phyloP scores from a whole-genome alignment of 2,113 vertebrate species.

The Hemiscyllium ocellatum region DNA sequence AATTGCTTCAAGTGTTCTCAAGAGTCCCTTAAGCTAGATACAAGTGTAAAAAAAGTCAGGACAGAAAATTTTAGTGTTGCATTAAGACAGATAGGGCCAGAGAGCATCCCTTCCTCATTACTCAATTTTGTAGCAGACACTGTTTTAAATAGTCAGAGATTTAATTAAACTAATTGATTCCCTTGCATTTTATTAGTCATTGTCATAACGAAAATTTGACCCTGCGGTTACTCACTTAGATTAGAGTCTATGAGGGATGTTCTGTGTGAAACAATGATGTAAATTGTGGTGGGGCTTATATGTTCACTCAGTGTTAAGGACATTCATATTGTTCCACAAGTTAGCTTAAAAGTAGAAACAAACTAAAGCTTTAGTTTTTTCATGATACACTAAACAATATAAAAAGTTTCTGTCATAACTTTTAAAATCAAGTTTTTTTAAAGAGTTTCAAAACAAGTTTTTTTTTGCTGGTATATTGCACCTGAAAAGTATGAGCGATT shows the following conservation, averaged over 20 bases:
- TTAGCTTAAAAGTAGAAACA: neutral
- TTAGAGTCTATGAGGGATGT: conserved; percentile 27
- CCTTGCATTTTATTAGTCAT: conserved; percentile 77
- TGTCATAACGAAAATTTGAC: conserved; percentile 70
- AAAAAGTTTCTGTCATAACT: neutral
- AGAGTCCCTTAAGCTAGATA: conserved; percentile 42
- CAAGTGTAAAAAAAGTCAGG: conserved; percentile 44
- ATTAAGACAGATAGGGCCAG: conserved; percentile 35
- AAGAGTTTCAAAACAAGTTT: neutral
- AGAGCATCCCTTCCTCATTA: conserved; percentile 54
- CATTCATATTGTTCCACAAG: neutral
- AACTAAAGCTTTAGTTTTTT: neutral
- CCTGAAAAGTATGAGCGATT: no score
- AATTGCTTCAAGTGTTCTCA: conserved; percentile 54
- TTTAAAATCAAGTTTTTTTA: neutral
- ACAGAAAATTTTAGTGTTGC: conserved; percentile 44
- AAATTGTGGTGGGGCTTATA: neutral
- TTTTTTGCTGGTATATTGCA: neutral
- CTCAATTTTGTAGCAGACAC: conserved; percentile 69
- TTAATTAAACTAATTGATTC: conserved; percentile 89
- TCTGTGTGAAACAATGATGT: conserved; percentile 34
- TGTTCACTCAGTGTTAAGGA: neutral
- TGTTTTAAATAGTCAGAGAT: conserved; percentile 61
- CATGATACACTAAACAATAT: neutral
- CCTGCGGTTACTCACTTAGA: conserved; percentile 45